Evolutionary conservation across 2,113 vertebrate species (phyloP).

Genomic region (Alethe diademata): DNA sequence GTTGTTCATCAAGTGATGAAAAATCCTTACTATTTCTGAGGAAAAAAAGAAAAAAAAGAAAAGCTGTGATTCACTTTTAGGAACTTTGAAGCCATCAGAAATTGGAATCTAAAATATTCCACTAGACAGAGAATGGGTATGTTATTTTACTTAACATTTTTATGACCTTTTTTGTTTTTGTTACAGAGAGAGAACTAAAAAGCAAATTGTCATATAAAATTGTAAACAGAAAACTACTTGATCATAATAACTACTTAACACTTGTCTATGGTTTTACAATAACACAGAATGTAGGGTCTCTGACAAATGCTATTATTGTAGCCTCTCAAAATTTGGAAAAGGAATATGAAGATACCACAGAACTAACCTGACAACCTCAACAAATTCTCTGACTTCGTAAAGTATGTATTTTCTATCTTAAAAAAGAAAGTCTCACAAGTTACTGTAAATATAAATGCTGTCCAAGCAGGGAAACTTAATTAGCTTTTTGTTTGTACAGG

Average conservation of each 20-base stretch:
- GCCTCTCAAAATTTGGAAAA: not conserved
- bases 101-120: not conserved
- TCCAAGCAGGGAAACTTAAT: not conserved
- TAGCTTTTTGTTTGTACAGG: not conserved
- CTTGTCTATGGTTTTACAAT: not conserved
- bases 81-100: slow-evolving; percentile 27
- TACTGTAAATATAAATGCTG: not conserved
- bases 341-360: not conserved
- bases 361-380: not conserved
- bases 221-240: not conserved
- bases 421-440: not conserved
- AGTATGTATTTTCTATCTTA: not conserved
- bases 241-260: not conserved
- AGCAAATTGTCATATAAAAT: not conserved
- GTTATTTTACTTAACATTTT: slow-evolving; percentile 36
- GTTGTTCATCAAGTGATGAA: slow-evolving; percentile 5
- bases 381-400: not conserved
- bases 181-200: not conserved
- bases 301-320: not conserved
- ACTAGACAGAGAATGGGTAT: slow-evolving; percentile 13
- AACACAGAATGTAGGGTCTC: not conserved
- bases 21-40: slow-evolving; percentile 36
- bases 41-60: not conserved
- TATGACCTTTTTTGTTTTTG: slow-evolving; percentile 25
- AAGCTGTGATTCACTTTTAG: not conserved